Conservation (phyloP, 2,113 vertebrate genomes). For the Panthera uncia region DNA sequence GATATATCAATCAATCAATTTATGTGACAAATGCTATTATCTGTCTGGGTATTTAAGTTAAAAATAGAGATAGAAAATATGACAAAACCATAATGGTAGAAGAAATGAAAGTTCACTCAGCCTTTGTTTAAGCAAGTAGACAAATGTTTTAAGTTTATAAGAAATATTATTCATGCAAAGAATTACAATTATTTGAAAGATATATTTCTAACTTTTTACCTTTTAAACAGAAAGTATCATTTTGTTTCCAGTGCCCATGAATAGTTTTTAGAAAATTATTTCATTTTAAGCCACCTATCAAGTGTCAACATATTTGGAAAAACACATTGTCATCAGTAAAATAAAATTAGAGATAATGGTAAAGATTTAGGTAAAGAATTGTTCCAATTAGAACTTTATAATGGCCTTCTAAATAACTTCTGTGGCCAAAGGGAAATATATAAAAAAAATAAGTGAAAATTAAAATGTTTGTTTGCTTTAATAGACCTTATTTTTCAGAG, state of each 20-base stretch:
- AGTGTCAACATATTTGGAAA: slow-evolving; percentile 42
- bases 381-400: slow-evolving; percentile 39
- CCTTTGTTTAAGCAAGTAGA: neutral
- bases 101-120: neutral
- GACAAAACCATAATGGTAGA: neutral
- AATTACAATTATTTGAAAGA: neutral
- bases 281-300: slow-evolving; percentile 24
- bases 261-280: slow-evolving; percentile 33
- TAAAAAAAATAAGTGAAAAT: neutral
- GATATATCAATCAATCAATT: neutral
- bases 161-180: neutral
- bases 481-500: neutral
- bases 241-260: neutral
- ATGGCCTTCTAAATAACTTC: neutral
- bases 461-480: neutral
- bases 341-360: slow-evolving; percentile 17
- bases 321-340: neutral
- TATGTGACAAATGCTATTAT: neutral
- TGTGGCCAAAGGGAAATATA: neutral
- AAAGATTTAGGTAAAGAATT: slow-evolving; percentile 15
- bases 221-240: neutral
- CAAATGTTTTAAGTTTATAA: neutral
- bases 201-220: neutral
- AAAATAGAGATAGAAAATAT: neutral
- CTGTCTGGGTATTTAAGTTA: neutral